These are phyloP conservation scores for Prionailurus bengalensis DNA, from an alignment of 2,113 vertebrate species.

Conservation along the genomic window DNA sequence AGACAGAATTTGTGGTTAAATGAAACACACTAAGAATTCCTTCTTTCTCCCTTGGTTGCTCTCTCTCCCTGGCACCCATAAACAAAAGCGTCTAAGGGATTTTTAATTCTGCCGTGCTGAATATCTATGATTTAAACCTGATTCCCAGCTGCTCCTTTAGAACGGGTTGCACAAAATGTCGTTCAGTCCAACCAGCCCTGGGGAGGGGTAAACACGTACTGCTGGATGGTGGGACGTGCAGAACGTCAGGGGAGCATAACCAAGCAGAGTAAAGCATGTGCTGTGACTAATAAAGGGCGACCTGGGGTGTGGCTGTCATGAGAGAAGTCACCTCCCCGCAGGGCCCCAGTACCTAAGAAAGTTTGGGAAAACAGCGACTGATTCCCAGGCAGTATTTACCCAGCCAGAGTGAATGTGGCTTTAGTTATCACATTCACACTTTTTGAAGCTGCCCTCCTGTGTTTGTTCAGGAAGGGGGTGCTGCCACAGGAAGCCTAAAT, in stretches of 20 bases:
- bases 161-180: constrained; percentile 74
- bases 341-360: constrained; percentile 73
- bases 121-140: constrained; percentile 68
- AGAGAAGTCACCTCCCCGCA: constrained; percentile 83
- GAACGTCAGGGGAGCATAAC: constrained; percentile 86
- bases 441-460: constrained; percentile 56
- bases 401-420: constrained; percentile 60
- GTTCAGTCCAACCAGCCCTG: constrained; percentile 58
- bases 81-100: constrained; percentile 64
- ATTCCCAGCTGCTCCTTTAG: constrained; percentile 73
- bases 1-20: constrained; percentile 43
- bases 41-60: constrained; percentile 12
- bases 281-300: constrained; percentile 88
- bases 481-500: constrained; percentile 59
- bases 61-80: constrained; percentile 69
- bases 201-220: constrained; percentile 81
- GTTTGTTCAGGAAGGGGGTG: constrained; percentile 74
- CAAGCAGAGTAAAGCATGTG: constrained; percentile 83
- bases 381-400: constrained; percentile 79
- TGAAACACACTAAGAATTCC: constrained; percentile 49
- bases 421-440: constrained; percentile 61
- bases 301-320: constrained; percentile 87
- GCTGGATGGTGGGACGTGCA: constrained; percentile 86
- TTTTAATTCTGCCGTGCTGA: constrained; percentile 7
- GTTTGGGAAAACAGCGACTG: constrained; percentile 72